Evolutionary conservation across 2,113 vertebrate genomes (phyloP).

Genomic region (Noturus placidus): DNA sequence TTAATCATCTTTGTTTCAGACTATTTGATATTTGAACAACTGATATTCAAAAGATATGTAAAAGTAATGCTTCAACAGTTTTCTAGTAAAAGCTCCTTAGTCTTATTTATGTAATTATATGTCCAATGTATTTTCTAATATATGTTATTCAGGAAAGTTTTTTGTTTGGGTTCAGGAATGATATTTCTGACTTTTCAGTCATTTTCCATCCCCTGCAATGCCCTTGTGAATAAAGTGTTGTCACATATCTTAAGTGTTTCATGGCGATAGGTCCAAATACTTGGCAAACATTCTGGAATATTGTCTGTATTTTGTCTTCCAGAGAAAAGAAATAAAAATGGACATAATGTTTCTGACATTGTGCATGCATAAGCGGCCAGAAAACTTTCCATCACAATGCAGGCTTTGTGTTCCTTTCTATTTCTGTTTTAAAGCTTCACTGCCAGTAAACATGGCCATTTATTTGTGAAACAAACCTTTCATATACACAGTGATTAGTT

Average conservation of each 20-base stretch:
- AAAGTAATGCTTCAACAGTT: not conserved
- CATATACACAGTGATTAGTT: conserved; percentile 34
- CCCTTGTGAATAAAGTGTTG: not conserved
- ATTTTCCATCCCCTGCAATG: conserved; percentile 25
- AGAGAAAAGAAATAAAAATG: conserved; percentile 26
- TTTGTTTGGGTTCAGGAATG: conserved; percentile 7
- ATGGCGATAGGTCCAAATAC: conserved; percentile 42
- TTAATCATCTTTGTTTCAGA: not conserved
- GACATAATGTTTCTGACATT: conserved; percentile 7
- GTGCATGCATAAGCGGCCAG: not conserved
- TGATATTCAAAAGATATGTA: not conserved
- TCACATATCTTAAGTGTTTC: conserved; percentile 58
- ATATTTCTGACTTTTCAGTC: conserved; percentile 18
- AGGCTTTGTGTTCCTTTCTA: not conserved
- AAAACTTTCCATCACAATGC: conserved; percentile 24
- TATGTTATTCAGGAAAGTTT: not conserved
- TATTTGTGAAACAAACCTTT: conserved; percentile 25
- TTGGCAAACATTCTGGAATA: conserved; percentile 51
- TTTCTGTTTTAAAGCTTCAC: not conserved
- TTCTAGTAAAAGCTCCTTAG: not conserved
- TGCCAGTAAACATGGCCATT: not conserved
- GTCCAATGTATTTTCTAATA: not conserved
- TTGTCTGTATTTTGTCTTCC: conserved; percentile 42
- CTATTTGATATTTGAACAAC: not conserved
- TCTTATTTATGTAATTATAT: not conserved